Percentiles rank a stretch among this genome's conserved stretches.
Evolutionary conservation across 2,113 vertebrate genomes (phyloP).

Genomic region (Psilopogon haemacephalus): DNA sequence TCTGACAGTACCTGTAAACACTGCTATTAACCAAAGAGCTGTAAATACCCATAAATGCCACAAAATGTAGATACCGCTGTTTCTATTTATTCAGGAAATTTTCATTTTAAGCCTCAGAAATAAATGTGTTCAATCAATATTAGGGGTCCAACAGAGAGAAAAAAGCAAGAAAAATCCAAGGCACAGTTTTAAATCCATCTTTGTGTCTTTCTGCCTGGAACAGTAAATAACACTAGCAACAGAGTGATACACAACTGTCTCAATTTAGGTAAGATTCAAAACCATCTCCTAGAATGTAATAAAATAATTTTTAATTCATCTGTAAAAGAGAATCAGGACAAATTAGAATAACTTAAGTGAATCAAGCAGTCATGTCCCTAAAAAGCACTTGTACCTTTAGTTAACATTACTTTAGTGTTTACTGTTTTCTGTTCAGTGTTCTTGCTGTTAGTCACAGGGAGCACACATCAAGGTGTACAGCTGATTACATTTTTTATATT

Average conservation of each 20-base stretch:
- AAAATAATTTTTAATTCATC: not conserved
- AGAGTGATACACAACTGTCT: not conserved
- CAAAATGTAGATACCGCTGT: slow-evolving; percentile 17
- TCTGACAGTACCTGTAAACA: slow-evolving; percentile 49
- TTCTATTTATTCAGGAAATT: slow-evolving; percentile 51
- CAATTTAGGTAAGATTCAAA: not conserved
- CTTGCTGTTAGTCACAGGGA: not conserved
- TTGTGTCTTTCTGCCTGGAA: not conserved
- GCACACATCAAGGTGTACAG: not conserved
- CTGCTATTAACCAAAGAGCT: slow-evolving; percentile 34
- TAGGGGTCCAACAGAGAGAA: not conserved
- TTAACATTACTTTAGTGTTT: not conserved
- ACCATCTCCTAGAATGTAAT: not conserved
- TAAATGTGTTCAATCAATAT: slow-evolving; percentile 43
- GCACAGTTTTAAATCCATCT: not conserved
- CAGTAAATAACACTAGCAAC: not conserved
- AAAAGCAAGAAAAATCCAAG: not conserved
- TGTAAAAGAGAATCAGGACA: not conserved
- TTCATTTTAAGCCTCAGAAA: slow-evolving; percentile 46
- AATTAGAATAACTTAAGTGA: not conserved
- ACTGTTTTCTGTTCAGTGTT: not conserved
- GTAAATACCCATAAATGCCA: slow-evolving; percentile 39
- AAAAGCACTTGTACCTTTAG: not conserved
- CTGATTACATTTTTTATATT: not conserved
- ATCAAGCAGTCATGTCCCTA: not conserved